phyloP scores from a whole-genome alignment of 2,797 vertebrate species.

The Hydrophis major region DNA sequence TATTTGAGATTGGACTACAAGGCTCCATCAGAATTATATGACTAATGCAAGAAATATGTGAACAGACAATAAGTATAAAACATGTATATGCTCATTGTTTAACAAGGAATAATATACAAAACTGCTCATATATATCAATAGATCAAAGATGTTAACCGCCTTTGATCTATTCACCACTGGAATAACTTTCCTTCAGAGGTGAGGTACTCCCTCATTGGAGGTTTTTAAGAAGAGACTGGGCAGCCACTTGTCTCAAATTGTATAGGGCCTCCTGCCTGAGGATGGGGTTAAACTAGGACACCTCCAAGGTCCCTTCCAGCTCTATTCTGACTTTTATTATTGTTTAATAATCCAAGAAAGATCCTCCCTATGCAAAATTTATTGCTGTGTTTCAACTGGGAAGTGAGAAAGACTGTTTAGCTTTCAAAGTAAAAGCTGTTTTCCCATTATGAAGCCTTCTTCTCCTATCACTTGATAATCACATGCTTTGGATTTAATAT shows the following conservation, averaged over 20 bases:
- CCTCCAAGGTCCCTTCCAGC: too few species aligned
- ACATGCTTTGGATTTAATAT: conserved; percentile 60
- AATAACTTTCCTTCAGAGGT: too few species aligned
- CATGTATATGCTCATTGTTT: neutral
- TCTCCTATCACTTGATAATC: conserved; percentile 65
- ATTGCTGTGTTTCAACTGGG: neutral
- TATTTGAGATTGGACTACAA: neutral
- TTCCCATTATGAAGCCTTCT: conserved; percentile 45
- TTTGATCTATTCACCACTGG: too few species aligned
- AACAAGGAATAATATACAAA: neutral
- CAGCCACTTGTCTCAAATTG: too few species aligned
- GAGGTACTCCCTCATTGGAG: too few species aligned
- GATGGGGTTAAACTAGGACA: too few species aligned
- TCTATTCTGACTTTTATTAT: too few species aligned
- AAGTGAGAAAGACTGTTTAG: conserved; percentile 3
- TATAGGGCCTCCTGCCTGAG: too few species aligned
- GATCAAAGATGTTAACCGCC: too few species aligned
- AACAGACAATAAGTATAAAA: neutral
- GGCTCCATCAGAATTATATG: neutral
- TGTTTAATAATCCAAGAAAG: neutral
- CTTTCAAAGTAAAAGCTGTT: conserved; percentile 44
- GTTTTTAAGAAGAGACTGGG: too few species aligned
- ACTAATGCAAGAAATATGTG: neutral
- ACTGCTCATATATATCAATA: too few species aligned
- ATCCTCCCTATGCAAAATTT: neutral